Percentiles rank a stretch among this genome's conserved stretches.
Conservation (phyloP, 2,113 vertebrate species). For the Coracopsis vasa region DNA sequence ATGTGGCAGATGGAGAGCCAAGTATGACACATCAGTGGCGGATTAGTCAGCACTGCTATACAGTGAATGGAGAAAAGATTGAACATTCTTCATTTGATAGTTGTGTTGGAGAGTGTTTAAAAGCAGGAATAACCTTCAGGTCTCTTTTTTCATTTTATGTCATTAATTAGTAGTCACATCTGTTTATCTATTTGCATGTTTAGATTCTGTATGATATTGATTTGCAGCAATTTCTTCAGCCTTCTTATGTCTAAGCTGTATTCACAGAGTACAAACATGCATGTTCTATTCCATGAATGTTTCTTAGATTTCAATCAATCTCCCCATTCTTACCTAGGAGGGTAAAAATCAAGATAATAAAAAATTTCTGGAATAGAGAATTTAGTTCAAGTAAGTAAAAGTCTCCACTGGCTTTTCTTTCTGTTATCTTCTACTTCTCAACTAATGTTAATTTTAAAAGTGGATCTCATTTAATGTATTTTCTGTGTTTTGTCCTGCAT, state of each 20-base stretch:
- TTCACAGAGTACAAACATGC: neutral
- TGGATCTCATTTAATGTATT: neutral
- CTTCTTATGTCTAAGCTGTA: neutral
- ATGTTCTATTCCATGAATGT: neutral
- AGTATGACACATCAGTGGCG: neutral
- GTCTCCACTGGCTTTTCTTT: neutral
- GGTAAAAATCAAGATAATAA: neutral
- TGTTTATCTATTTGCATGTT: neutral
- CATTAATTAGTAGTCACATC: neutral
- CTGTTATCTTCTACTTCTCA: neutral
- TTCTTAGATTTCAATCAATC: neutral
- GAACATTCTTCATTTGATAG: neutral
- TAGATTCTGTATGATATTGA: neutral
- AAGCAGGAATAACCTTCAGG: neutral
- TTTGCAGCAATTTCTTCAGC: neutral
- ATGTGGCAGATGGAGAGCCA: neutral
- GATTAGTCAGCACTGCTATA: neutral
- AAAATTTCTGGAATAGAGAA: neutral
- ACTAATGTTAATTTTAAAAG: neutral
- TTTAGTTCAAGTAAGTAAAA: neutral
- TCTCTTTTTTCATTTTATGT: slow-evolving; percentile 20
- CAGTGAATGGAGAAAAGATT: neutral
- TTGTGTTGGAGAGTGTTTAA: neutral
- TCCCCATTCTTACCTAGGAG: neutral
- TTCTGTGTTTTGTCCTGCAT: neutral